A percentile compares a stretch with the other conserved stretches of the same genome.
Evolutionary conservation across 2,797 vertebrate genomes (phyloP).

Genomic region (Crocodylus rhombifer): DNA sequence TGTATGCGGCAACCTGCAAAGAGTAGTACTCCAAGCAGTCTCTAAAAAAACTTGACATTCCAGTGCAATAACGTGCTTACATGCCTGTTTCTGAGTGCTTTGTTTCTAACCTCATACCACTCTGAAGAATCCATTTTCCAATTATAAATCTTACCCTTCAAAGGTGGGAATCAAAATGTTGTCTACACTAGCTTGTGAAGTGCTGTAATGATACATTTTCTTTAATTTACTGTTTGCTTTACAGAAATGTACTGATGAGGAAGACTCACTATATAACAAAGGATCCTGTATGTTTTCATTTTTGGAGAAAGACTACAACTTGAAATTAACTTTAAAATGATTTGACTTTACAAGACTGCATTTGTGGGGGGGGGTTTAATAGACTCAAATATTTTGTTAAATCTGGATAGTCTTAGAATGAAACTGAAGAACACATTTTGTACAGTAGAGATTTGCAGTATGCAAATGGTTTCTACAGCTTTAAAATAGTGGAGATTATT

Average conservation of each 20-base stretch:
- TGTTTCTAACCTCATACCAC: not conserved
- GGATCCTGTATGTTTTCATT: not conserved
- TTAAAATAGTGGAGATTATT: constrained; percentile 11
- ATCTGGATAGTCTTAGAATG: constrained; percentile 24
- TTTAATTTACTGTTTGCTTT: not conserved
- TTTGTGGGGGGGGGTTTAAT: not conserved
- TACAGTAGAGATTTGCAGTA: not conserved
- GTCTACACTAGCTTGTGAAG: accelerated
- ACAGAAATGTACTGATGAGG: not conserved
- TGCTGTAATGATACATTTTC: not conserved
- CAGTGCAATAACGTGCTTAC: not conserved
- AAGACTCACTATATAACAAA: not conserved
- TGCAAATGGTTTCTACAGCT: not conserved
- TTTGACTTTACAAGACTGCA: not conserved
- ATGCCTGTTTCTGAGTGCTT: not conserved
- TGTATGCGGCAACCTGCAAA: not conserved
- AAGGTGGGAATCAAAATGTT: not conserved
- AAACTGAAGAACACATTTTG: not conserved
- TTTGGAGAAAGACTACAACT: not conserved
- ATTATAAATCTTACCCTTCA: not conserved
- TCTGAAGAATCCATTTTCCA: not conserved
- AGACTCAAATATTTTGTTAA: not conserved
- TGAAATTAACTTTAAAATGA: not conserved
- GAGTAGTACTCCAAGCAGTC: not conserved
- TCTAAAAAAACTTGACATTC: not conserved